Percentiles rank a stretch among this genome's conserved stretches.
Conservation (phyloP, 2,113 vertebrate genomes). For the Ptilorrhoa leucosticta region DNA sequence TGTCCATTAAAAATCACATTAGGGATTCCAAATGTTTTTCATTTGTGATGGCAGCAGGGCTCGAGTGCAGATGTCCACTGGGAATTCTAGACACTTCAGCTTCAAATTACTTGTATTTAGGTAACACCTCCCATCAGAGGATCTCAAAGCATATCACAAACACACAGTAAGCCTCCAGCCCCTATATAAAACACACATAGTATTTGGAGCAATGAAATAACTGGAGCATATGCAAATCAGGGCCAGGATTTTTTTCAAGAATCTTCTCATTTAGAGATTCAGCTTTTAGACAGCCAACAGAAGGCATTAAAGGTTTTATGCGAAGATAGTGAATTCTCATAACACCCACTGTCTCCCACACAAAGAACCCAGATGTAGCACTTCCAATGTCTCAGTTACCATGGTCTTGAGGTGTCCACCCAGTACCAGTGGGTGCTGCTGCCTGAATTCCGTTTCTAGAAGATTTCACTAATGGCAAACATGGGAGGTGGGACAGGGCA, state of each 20-base stretch:
- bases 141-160: conserved; percentile 44
- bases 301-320: background rate
- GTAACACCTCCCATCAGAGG: conserved; percentile 50
- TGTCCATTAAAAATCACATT: conserved; percentile 64
- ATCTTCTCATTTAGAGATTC: background rate
- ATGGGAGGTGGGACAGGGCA: background rate
- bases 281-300: background rate
- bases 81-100: conserved; percentile 47
- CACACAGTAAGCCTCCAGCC: background rate
- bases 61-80: conserved; percentile 53
- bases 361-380: background rate
- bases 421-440: background rate
- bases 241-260: background rate
- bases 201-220: conserved; percentile 23
- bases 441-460: background rate
- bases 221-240: conserved; percentile 23
- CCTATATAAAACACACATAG: background rate
- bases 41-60: conserved; percentile 52
- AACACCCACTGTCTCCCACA: background rate
- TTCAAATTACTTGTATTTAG: conserved; percentile 54
- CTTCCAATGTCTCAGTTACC: background rate
- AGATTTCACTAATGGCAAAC: background rate
- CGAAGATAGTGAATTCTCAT: background rate
- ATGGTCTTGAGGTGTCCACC: background rate
- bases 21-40: conserved; percentile 65